Evolutionary conservation across 1,140 invertebrate species (phyloP).

Genomic region (Eriocheir sinensis): DNA sequence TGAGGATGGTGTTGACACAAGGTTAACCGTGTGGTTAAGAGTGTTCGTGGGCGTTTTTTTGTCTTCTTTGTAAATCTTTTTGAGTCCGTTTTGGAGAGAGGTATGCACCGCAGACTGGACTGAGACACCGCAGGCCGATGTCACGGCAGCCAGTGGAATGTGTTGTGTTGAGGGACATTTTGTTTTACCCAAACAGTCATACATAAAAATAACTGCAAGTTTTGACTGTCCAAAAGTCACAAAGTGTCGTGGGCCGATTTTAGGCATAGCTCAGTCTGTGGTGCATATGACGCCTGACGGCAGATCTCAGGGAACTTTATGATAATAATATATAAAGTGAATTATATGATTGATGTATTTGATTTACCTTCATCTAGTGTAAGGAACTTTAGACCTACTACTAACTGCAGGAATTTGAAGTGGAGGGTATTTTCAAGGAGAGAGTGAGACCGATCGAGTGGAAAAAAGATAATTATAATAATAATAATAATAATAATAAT

Average conservation of each 20-base stretch:
- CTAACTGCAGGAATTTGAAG: no score
- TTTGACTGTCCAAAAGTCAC: no score
- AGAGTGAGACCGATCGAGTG: no score
- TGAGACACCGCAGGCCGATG: neutral
- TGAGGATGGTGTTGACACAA: neutral
- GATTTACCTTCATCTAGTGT: neutral
- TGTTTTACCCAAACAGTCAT: no score
- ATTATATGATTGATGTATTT: neutral
- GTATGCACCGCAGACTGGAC: neutral
- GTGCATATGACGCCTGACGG: neutral
- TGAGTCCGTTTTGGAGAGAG: neutral
- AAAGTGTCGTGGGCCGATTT: no score
- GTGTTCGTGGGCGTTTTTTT: neutral
- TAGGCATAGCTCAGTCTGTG: no score
- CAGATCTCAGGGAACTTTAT: slow-evolving; percentile 8
- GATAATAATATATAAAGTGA: neutral
- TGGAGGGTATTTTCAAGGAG: no score
- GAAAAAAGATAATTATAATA: no score
- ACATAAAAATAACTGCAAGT: no score
- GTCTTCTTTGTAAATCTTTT: neutral
- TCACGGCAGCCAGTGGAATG: no score
- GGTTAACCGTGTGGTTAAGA: neutral
- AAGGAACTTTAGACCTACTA: neutral
- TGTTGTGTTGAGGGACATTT: no score
- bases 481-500: no score